Evolutionary conservation across 2,888 invertebrate species (phyloP).

Genomic region (Tubulanus polymorphus): DNA sequence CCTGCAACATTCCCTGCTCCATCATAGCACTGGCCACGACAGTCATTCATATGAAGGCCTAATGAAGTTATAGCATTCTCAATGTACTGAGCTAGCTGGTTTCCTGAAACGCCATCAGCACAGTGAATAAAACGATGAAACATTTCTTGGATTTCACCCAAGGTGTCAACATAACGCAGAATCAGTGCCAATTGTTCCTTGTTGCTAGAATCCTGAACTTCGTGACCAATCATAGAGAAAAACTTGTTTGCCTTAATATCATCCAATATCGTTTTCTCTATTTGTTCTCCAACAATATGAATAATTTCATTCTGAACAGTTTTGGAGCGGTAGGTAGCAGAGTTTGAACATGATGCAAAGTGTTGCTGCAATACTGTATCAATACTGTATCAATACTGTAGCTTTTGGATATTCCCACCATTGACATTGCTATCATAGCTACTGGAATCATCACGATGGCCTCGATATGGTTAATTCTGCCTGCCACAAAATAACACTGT

Average conservation of each 20-base stretch:
- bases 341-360: constrained; percentile 6
- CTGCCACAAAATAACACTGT: too few relatives aligned
- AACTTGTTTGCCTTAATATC: constrained; percentile 10
- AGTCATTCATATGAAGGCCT: constrained; percentile 9
- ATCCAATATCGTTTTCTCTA: constrained; percentile 10
- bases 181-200: constrained; percentile 18
- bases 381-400: too few relatives aligned
- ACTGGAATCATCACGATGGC: too few relatives aligned
- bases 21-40: constrained; percentile 18
- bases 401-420: too few relatives aligned
- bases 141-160: constrained; percentile 6
- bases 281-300: constrained; percentile 10
- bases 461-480: too few relatives aligned
- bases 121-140: constrained; percentile 11
- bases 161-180: constrained; percentile 9
- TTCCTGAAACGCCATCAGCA: constrained; percentile 7
- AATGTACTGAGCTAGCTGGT: constrained; percentile 4
- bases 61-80: not conserved
- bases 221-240: constrained; percentile 20
- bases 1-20: constrained; percentile 16
- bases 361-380: constrained; percentile 14
- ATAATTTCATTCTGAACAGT: constrained; percentile 21
- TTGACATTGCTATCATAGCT: too few relatives aligned
- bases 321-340: constrained; percentile 15
- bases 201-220: constrained; percentile 17